phyloP scores from a whole-genome alignment of 1,140 invertebrate species.

The Pentalonia nigronervosa region DNA sequence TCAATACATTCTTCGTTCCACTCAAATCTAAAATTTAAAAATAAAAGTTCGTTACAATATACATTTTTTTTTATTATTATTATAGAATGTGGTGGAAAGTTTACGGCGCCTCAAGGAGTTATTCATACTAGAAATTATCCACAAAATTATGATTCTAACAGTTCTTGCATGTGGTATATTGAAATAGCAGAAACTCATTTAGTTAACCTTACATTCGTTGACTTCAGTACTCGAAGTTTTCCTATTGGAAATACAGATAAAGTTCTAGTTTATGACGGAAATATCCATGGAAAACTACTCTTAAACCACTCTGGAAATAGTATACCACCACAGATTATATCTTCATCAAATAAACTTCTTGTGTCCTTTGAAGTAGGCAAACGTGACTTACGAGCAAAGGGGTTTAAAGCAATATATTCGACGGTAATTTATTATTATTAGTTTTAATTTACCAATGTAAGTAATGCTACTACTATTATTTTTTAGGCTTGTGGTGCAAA shows the following conservation, averaged over 20 bases:
- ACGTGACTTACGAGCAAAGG: slow-evolving; percentile 72
- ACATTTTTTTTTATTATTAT: background rate
- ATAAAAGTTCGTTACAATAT: background rate
- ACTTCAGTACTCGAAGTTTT: slow-evolving; percentile 70
- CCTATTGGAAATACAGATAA: background rate
- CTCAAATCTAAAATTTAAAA: background rate
- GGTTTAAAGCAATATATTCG: slow-evolving; percentile 75
- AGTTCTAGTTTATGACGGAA: slow-evolving; percentile 73
- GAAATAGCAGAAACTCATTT: slow-evolving; percentile 75
- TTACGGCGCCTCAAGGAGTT: slow-evolving; percentile 71
- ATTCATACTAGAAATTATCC: slow-evolving; percentile 87
- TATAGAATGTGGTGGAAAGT: slow-evolving; percentile 79
- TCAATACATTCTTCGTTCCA: no score
- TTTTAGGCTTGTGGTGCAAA: slow-evolving; percentile 73
- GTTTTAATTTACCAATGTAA: background rate
- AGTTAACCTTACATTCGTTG: slow-evolving; percentile 73
- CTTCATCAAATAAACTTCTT: slow-evolving; percentile 70
- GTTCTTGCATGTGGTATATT: slow-evolving; percentile 83
- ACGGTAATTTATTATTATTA: slow-evolving; percentile 63
- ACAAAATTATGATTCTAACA: slow-evolving; percentile 70
- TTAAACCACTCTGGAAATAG: slow-evolving; percentile 69
- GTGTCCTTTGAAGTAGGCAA: slow-evolving; percentile 63
- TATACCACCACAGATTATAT: slow-evolving; percentile 67
- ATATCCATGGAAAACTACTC: slow-evolving; percentile 61
- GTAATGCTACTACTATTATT: background rate